Base-by-base conservation (phyloP, 2,888 invertebrate genomes). In the Empis livida region DNA sequence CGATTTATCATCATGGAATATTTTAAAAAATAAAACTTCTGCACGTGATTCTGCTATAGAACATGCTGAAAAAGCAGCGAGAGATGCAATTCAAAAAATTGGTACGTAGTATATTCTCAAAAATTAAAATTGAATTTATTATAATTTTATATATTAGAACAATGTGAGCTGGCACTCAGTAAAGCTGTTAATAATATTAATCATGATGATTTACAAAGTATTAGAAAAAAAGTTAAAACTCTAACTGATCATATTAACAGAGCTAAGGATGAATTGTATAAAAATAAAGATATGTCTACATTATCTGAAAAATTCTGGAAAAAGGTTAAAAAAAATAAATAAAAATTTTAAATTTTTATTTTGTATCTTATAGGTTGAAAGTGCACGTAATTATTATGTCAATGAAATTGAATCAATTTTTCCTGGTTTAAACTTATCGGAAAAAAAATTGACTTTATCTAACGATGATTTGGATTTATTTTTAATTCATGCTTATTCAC, bases 231-330 rank as follows among this genome's bases (percentile, higher is more conserved):
- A 61, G 74, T 80, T 51, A 71, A 70, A 59, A 64, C 73, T 43
- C 62, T 79, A 14, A 61, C 73, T 10, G 71, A 73, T 0, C 82
- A 84, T 54, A 73, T 88, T 2, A 67, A 70, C 23, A 63, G 61
- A 0, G 80, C 79, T 0, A 81, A 80, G 57, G 70, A 73, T 6
- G 73, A 72, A 9, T 78, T 78, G 47, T 76, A 76, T 17, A 62
- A 65, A 0, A 79, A 80, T 50, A 61, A 72, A 41, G 74, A 76
- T 23, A 70, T 71, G 42, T 71, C 80, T 0, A 75, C 73, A 42
- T 71, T 90, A 1, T 78, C 84, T 15, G 84, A 88, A 53, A 82
- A 79, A 58, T 93, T 88, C 61, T 89, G 90, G 82, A 81, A 80
- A 45, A 81, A 87, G 70, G 87, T 88, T 40, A 35, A n/a, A 13